These are phyloP conservation scores for Heteromyza rotundicornis DNA, from an alignment of 2,888 invertebrate species.

Conservation along the genomic window DNA sequence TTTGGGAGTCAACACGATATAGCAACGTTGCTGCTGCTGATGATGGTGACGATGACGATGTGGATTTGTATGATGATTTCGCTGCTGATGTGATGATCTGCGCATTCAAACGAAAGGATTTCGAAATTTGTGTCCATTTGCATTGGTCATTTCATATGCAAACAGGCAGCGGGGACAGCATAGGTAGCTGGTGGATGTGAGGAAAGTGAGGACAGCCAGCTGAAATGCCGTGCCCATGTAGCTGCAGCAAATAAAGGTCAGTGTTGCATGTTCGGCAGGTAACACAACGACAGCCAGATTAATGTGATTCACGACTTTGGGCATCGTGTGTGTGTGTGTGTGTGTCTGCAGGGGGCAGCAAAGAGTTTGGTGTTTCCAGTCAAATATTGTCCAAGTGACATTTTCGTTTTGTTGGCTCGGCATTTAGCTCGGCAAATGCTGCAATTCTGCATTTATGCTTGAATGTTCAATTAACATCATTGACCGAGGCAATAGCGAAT, in stretches of 20 bases:
- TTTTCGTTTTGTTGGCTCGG: neutral
- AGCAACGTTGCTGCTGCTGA: too few species aligned
- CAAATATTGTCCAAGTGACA: neutral
- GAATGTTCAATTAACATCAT: slow-evolving; percentile 3
- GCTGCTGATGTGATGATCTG: slow-evolving; percentile 16
- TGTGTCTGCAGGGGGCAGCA: too few species aligned
- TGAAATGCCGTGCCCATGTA: too few species aligned
- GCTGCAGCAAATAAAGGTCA: neutral
- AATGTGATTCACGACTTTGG: neutral
- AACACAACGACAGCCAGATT: neutral
- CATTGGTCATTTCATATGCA: slow-evolving; percentile 14
- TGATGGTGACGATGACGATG: slow-evolving; percentile 2
- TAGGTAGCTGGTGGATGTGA: too few species aligned
- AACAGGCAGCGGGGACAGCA: neutral
- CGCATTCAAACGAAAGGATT: slow-evolving; percentile 17
- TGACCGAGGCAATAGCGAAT: slow-evolving; percentile 7
- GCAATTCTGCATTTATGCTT: neutral
- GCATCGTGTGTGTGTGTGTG: too few species aligned
- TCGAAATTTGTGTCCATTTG: slow-evolving; percentile 14
- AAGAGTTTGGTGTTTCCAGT: neutral
- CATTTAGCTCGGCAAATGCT: neutral
- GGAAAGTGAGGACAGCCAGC: too few species aligned
- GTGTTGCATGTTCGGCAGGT: neutral
- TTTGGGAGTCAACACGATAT: too few species aligned
- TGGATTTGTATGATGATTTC: slow-evolving; percentile 6